Conservation (phyloP, 2,797 vertebrate species). For the Sebastes taczanowskii region DNA sequence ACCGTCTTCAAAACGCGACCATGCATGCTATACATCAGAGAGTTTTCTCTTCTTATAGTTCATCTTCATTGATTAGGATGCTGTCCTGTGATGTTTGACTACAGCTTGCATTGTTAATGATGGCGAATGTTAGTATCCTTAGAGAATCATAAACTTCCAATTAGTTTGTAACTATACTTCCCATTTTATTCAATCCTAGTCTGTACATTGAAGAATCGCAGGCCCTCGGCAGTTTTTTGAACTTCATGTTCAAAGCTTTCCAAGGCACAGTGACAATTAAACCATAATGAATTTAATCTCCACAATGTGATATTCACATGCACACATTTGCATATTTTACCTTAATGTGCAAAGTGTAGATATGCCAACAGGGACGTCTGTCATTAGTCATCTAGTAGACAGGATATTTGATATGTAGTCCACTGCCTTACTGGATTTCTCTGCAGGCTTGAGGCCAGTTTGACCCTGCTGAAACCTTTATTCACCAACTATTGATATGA, state of each 20-base stretch:
- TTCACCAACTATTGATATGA: background rate
- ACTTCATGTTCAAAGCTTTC: constrained; percentile 27
- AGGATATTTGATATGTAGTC: constrained; percentile 36
- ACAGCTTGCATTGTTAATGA: background rate
- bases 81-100: background rate
- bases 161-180: background rate
- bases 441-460: background rate
- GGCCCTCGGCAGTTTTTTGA: background rate
- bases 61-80: background rate
- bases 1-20: background rate
- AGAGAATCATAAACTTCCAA: background rate
- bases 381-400: constrained; percentile 46
- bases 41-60: background rate
- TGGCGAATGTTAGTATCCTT: background rate
- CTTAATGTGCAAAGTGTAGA: constrained; percentile 56
- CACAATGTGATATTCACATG: constrained; percentile 56
- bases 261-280: constrained; percentile 25
- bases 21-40: background rate
- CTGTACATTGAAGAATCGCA: background rate
- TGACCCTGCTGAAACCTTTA: constrained; percentile 27
- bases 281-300: constrained; percentile 66
- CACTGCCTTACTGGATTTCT: background rate
- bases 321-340: constrained; percentile 72
- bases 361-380: constrained; percentile 34
- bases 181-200: background rate